Percentiles rank a stretch among this genome's conserved stretches.
Conservation (phyloP, 2,113 vertebrate species). For the Eidolon helvum region DNA sequence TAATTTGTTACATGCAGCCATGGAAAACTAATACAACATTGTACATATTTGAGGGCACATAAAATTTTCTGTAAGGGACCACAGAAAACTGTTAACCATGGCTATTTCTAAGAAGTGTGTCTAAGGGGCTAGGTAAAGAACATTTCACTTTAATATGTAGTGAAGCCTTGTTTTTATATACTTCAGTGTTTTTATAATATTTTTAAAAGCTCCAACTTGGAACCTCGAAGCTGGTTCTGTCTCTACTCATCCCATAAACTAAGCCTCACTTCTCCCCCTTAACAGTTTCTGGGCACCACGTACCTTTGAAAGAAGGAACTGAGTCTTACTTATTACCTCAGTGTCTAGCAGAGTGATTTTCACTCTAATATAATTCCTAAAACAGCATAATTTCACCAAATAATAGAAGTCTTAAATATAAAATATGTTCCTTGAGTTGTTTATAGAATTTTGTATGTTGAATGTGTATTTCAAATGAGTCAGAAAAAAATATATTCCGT, state of each 20-base stretch:
- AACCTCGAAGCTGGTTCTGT: not conserved
- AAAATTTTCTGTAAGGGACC: not conserved
- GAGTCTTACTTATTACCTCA: conserved; percentile 8
- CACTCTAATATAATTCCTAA: not conserved
- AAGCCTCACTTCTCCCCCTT: not conserved
- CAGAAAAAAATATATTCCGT: not conserved
- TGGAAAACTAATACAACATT: not conserved
- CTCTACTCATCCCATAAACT: not conserved
- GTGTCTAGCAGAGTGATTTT: not conserved
- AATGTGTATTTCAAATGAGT: not conserved
- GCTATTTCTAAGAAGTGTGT: not conserved
- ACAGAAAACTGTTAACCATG: not conserved
- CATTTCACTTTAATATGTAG: not conserved
- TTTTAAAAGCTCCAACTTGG: not conserved
- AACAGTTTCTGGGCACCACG: not conserved
- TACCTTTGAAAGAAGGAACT: not conserved
- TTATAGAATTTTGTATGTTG: not conserved
- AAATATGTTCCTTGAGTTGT: not conserved
- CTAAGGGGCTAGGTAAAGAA: not conserved
- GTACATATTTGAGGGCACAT: not conserved
- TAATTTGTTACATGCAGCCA: not conserved
- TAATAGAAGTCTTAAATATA: not conserved
- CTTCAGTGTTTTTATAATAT: not conserved
- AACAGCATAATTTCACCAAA: not conserved
- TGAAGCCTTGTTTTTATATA: not conserved